These are phyloP conservation scores for Ophiothrix spiculata DNA, from an alignment of 35 echinoderm and acorn worm genomes.

Conservation along the genomic window DNA sequence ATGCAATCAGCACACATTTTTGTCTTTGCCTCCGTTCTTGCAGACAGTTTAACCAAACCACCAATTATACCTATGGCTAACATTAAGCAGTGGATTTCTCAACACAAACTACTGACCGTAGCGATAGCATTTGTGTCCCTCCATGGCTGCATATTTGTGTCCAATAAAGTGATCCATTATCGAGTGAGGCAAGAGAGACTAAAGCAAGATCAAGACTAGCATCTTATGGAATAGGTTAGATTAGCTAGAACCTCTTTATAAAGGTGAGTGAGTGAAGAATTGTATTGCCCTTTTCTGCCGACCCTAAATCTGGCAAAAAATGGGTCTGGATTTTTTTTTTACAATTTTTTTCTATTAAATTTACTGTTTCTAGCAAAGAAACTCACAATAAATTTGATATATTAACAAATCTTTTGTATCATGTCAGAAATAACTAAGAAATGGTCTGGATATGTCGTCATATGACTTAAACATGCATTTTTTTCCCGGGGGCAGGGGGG, in stretches of 20 bases:
- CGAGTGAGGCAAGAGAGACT: neutral
- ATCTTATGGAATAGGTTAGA: conserved; percentile 11
- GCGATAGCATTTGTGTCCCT: conserved; percentile 43
- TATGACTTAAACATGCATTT: no score
- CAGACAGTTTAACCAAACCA: neutral
- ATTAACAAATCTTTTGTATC: neutral
- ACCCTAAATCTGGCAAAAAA: no score
- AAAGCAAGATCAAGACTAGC: neutral
- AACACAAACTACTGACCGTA: conserved; percentile 51
- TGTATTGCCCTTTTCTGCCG: neutral
- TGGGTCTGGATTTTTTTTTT: no score
- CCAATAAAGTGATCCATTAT: conserved; percentile 40
- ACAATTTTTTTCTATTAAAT: no score
- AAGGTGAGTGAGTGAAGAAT: neutral
- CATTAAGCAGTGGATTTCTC: conserved; percentile 31
- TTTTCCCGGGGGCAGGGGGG: no score
- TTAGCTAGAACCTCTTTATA: neutral
- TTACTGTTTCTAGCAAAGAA: no score
- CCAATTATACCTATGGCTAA: conserved; percentile 33
- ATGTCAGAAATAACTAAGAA: no score
- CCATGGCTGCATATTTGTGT: conserved; percentile 62
- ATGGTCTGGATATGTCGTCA: no score
- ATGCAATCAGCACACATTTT: neutral
- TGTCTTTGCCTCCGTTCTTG: neutral
- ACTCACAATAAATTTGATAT: no score